Percentiles rank a stretch among this genome's conserved stretches.
phyloP scores from a whole-genome alignment of 2,888 invertebrate genomes.

The Perithous albicinctus region DNA sequence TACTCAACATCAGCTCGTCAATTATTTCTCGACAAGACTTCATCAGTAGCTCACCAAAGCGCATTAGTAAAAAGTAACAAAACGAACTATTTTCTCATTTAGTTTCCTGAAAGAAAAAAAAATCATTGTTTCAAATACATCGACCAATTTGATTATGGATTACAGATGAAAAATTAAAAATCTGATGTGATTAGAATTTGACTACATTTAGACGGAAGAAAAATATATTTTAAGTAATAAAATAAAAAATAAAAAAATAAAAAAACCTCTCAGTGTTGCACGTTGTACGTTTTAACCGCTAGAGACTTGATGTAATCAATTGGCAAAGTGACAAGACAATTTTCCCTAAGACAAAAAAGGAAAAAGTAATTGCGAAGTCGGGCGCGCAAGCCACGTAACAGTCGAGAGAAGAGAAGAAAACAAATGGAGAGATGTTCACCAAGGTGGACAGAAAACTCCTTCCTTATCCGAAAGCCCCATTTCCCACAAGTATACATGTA shows the following conservation, averaged over 20 bases:
- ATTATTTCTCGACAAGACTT: conserved; percentile 14
- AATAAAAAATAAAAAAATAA: too few species aligned
- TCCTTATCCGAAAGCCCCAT: conserved; percentile 10
- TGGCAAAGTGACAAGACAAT: conserved; percentile 12
- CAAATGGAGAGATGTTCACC: conserved; percentile 42
- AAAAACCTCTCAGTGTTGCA: too few species aligned
- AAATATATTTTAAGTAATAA: too few species aligned
- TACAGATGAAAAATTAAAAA: background rate
- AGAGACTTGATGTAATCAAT: background rate
- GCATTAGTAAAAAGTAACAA: background rate
- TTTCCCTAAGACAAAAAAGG: conserved; percentile 17
- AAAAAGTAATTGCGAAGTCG: conserved; percentile 41
- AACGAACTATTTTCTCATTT: background rate
- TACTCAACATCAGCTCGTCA: background rate
- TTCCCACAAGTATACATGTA: conserved; percentile 7
- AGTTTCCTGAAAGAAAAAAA: background rate
- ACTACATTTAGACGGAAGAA: too few species aligned
- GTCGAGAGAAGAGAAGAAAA: conserved; percentile 40
- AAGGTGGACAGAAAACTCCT: conserved; percentile 26
- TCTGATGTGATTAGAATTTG: too few species aligned
- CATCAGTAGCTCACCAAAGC: background rate
- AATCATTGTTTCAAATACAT: background rate
- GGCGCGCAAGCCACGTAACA: conserved; percentile 14
- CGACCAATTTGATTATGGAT: too few species aligned
- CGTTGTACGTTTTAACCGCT: background rate